Conservation (phyloP, 2,888 invertebrate genomes). For the Tineola bisselliella region DNA sequence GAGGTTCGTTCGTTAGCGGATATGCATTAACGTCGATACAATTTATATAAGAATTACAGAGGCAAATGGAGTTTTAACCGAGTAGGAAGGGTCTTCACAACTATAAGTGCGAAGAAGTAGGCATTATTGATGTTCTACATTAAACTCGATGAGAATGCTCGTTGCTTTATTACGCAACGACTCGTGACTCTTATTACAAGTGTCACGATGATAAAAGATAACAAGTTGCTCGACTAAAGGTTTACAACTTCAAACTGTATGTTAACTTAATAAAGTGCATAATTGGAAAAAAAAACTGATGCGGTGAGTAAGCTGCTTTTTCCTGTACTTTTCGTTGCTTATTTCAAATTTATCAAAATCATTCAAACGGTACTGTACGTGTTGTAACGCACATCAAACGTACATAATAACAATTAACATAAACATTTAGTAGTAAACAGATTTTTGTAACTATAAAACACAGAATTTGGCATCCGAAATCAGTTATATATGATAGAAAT, state of each 20-base stretch:
- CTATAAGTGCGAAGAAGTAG: constrained; percentile 17
- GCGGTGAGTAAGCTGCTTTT: constrained; percentile 40
- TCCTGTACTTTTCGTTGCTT: constrained; percentile 37
- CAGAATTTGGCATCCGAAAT: not conserved
- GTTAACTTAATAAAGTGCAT: not conserved
- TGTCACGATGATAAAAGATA: constrained; percentile 37
- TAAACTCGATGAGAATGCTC: constrained; percentile 42
- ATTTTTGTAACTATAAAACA: too few relatives aligned
- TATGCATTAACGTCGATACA: not conserved
- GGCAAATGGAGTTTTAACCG: too few relatives aligned
- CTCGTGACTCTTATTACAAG: constrained; percentile 61
- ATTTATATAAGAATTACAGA: not conserved
- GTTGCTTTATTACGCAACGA: constrained; percentile 50
- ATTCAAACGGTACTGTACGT: not conserved
- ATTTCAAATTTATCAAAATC: constrained; percentile 30
- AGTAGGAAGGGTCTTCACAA: not conserved
- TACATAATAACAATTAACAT: too few relatives aligned
- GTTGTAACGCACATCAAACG: too few relatives aligned
- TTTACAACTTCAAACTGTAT: constrained; percentile 29
- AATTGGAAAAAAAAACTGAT: not conserved
- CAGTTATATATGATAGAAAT: not conserved
- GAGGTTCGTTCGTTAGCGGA: constrained; percentile 15
- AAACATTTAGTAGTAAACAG: too few relatives aligned
- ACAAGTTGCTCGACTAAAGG: constrained; percentile 28
- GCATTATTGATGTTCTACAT: constrained; percentile 26